phyloP scores from a whole-genome alignment of 2,113 vertebrate genomes.

The Notothenia rossii region DNA sequence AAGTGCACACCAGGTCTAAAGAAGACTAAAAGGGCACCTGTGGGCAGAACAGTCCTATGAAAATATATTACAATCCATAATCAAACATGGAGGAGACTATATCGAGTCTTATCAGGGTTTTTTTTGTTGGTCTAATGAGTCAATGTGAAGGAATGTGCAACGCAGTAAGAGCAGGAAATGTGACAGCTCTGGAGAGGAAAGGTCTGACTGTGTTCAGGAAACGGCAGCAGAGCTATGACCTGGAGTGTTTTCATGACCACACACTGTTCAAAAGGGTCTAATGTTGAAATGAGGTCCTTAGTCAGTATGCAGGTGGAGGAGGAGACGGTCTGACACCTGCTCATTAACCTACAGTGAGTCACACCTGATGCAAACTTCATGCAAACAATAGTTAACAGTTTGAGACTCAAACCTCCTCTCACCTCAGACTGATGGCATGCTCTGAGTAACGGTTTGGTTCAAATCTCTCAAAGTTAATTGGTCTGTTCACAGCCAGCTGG shows the following conservation, averaged over 20 bases:
- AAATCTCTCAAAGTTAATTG: constrained; percentile 79
- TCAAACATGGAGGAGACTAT: constrained; percentile 3
- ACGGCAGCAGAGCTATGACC: constrained; percentile 52
- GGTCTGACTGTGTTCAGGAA: constrained; percentile 71
- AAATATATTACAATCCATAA: constrained; percentile 18
- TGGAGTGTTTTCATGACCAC: constrained; percentile 22
- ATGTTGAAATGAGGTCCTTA: constrained; percentile 23
- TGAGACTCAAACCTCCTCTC: constrained; percentile 22
- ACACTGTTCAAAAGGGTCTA: not conserved
- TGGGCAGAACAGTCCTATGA: not conserved
- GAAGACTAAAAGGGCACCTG: constrained; percentile 2
- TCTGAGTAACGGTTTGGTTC: constrained; percentile 76
- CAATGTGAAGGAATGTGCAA: constrained; percentile 70
- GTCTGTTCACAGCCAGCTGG: constrained; percentile 72
- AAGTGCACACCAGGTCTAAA: not conserved
- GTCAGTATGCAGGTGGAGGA: constrained; percentile 14
- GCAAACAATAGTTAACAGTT: constrained; percentile 51
- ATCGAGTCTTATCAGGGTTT: constrained; percentile 50
- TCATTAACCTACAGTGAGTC: constrained; percentile 65
- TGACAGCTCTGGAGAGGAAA: constrained; percentile 70
- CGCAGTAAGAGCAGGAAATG: constrained; percentile 73
- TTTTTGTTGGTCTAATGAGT: constrained; percentile 51
- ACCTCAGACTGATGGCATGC: constrained; percentile 37
- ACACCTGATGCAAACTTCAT: constrained; percentile 22
- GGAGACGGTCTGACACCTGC: constrained; percentile 31